Percentiles rank a stretch among this genome's conserved stretches.
These are phyloP conservation scores for Buphagus erythrorhynchus DNA, from an alignment of 2,797 vertebrate genomes.

Conservation along the genomic window DNA sequence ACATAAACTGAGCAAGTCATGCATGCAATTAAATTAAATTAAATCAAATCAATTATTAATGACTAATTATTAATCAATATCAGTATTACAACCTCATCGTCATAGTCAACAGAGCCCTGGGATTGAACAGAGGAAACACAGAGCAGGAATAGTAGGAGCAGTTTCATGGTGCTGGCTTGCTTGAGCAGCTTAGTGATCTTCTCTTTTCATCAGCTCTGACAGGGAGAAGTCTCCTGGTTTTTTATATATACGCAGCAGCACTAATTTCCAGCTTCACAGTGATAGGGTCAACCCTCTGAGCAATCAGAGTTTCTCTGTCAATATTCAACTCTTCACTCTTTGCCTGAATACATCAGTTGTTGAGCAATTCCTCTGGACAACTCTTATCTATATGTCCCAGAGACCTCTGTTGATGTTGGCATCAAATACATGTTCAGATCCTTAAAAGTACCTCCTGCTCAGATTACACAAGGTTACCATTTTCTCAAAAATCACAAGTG, in stretches of 20 bases:
- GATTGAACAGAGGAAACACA: conserved; percentile 61
- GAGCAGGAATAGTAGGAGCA: conserved; percentile 77
- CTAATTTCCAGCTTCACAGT: background rate
- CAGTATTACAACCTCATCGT: conserved; percentile 60
- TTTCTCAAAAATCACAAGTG: conserved; percentile 20
- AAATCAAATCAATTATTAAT: background rate
- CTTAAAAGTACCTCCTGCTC: background rate
- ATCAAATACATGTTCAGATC: conserved; percentile 6
- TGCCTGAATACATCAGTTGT: conserved; percentile 49
- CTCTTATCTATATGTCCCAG: conserved; percentile 60
- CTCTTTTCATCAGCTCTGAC: conserved; percentile 1
- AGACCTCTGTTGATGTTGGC: conserved; percentile 6
- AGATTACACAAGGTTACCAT: conserved; percentile 40
- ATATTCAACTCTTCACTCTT: conserved; percentile 69
- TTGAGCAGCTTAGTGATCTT: conserved; percentile 27
- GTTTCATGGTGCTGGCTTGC: conserved; percentile 74
- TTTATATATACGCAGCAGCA: conserved; percentile 42
- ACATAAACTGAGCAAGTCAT: background rate
- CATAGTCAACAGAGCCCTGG: background rate
- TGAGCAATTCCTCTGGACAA: conserved; percentile 77
- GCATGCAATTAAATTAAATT: background rate
- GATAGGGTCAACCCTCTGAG: conserved; percentile 13
- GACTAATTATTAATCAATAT: background rate
- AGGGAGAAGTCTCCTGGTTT: background rate
- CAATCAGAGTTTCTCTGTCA: conserved; percentile 65